Base-by-base conservation (phyloP, 2,113 vertebrate genomes). In the Bubo scandiacus region DNA sequence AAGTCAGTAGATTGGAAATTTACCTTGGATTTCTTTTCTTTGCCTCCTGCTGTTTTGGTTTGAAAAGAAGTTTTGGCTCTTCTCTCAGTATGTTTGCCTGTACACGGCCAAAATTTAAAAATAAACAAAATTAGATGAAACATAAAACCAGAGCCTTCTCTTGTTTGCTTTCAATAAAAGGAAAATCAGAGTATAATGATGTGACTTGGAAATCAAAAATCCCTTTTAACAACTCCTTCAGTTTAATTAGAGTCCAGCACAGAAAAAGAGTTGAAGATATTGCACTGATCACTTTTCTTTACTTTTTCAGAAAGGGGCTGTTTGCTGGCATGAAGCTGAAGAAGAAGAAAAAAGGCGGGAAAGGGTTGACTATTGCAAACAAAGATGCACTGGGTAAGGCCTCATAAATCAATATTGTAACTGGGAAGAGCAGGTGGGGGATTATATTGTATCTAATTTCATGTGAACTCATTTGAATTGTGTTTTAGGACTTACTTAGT, bases 251-350 rank as follows among this genome's bases (percentile, higher is more conserved):
- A 65, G 22, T 66, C 21, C 20, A 36, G 25, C 19, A 45, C 7
- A 92, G 77, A 66, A 86, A 61, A 81, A 36, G 7, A 3, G 34
- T 88, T 71, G 20, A 61, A 71, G 55, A 27, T 66, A 75, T 11
- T 59, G 4, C 32, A 40, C 5, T 82, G 25, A 86, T 67, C 2
- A 3, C 40, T 61, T 82, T 87, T 80, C 22, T 59, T 94, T 98
- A 90, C 32, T 98, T 98, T 97, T 96, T 80, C 86, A 98, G 98
- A 72, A 98, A 98, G 82, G 93, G 97, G 15, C 93, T 99, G 21
- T 99, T 99, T 95, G 88, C 93, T 91, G 98, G 98, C 36, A 95
- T 99, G 80, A 99, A 99, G 88, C 91, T 98, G 96, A 99, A 98
- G 97, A 99, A 98, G 94, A 99, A 99, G 95, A 99, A 98, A 95